These are phyloP conservation scores for Ennomos erosarius DNA, from an alignment of 2,888 invertebrate genomes.

Conservation along the genomic window DNA sequence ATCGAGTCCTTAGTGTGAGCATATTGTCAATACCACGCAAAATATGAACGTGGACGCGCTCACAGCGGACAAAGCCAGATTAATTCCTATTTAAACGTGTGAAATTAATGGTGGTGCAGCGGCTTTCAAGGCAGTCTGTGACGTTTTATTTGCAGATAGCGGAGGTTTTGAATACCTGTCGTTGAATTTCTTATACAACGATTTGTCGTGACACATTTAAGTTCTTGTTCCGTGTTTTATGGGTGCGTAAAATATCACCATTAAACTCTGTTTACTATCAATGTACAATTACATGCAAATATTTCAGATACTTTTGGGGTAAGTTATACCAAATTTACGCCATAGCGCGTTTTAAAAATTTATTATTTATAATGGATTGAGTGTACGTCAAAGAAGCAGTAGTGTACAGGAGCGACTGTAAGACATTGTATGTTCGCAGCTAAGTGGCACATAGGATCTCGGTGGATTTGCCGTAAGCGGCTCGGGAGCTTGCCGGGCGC, in stretches of 20 bases:
- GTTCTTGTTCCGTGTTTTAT: slow-evolving; percentile 33
- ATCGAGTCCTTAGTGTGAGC: slow-evolving; percentile 73
- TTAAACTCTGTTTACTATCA: slow-evolving; percentile 20
- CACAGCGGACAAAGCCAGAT: slow-evolving; percentile 70
- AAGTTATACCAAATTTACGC: background rate
- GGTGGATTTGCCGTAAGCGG: slow-evolving; percentile 82
- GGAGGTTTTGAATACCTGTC: slow-evolving; percentile 48
- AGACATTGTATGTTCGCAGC: slow-evolving; percentile 65
- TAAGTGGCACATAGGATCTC: slow-evolving; percentile 80
- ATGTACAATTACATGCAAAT: slow-evolving; percentile 16
- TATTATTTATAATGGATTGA: background rate
- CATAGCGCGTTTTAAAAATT: background rate
- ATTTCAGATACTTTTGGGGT: background rate
- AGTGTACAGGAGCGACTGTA: slow-evolving; percentile 48
- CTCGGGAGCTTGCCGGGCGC: slow-evolving; percentile 81
- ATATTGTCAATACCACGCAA: slow-evolving; percentile 78
- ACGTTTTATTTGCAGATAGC: slow-evolving; percentile 53
- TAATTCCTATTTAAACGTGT: slow-evolving; percentile 77
- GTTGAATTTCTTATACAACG: slow-evolving; percentile 49
- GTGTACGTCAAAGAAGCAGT: slow-evolving; percentile 36
- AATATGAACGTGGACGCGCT: slow-evolving; percentile 71
- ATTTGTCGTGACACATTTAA: slow-evolving; percentile 55
- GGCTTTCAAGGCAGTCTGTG: slow-evolving; percentile 51
- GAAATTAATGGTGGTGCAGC: slow-evolving; percentile 66
- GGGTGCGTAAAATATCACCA: slow-evolving; percentile 26